Base-by-base conservation (phyloP, 2,113 vertebrate species). In the Callaeas wilsoni region DNA sequence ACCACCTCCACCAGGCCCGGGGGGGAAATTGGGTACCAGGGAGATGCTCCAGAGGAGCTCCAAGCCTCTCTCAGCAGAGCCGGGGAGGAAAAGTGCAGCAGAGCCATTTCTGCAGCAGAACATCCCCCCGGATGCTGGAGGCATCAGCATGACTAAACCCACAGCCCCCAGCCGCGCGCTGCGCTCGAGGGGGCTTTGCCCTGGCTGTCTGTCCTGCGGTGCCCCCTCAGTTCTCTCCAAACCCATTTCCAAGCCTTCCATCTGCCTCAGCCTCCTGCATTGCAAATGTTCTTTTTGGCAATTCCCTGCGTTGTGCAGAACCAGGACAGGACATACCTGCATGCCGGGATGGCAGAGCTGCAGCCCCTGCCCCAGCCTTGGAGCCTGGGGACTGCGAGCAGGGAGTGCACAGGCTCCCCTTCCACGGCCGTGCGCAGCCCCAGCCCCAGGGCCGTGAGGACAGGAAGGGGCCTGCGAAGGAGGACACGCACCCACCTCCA, bases 401-500 rank as follows among this genome's bases (percentile, higher is more conserved):
- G 37, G 42, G 83, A 35, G 55, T 0, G 0, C n/a, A 29, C 30
- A 63, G 62, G 17, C 29, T 20, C 30, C 64, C 69, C 7, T 56
- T 39, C 57, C 4, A 2, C 0, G 26, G 62, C 65, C 5, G 0
- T 3, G n/a, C 1, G 0, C 59, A 60, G 49, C 46, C 73, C 35
- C 85, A 59, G 69, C 37, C 33, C 44, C 3, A 3, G 64, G 42
- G 62, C 30, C 1, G 0, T 0, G 25, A 57, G 67, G 53, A 39
- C 1, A 4, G 71, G 80, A 81, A 89, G 55, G 80, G 57, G 63
- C 55, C 63, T 67, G 79, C 3, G 13, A 11, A 57, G 49, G 62
- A 59, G 65, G 81, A 84, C 60, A 29, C 29, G 52, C 87, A 97
- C 98, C 88, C 98, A 99, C 99, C 98, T 99, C 98, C 16, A 97